Percentiles rank a stretch among this genome's conserved stretches.
Conservation (phyloP, 2,797 vertebrate species). For the Erpetoichthys calabaricus region DNA sequence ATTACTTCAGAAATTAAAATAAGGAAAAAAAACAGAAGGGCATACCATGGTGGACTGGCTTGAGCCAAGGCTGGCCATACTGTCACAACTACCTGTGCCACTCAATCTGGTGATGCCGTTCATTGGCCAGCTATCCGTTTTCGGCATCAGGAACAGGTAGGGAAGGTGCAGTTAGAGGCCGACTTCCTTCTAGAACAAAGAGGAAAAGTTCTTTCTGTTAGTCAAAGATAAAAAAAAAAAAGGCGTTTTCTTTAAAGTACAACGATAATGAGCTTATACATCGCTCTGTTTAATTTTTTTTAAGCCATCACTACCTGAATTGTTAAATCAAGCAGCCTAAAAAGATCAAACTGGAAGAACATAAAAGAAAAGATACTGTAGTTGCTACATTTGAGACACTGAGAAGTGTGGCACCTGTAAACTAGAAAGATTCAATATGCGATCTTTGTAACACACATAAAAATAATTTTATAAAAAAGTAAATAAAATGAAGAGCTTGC, state of each 20-base stretch:
- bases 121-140: constrained; percentile 59
- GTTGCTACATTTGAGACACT: no score
- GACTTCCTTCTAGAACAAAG: background rate
- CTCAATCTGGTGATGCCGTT: constrained; percentile 42
- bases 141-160: constrained; percentile 58
- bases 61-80: constrained; percentile 61
- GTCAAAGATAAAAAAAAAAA: background rate
- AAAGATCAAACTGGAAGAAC: no score
- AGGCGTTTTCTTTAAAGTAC: background rate
- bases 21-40: background rate
- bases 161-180: constrained; percentile 1
- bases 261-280: background rate
- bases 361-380: no score
- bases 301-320: no score
- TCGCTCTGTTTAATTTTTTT: no score
- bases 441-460: no score
- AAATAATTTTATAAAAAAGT: no score
- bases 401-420: no score
- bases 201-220: background rate
- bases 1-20: background rate
- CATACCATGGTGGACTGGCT: constrained; percentile 30
- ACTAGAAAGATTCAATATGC: no score
- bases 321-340: no score
- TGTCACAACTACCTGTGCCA: constrained; percentile 63
- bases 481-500: background rate